phyloP scores from a whole-genome alignment of 2,797 vertebrate genomes.

The Psittacula derbiana region DNA sequence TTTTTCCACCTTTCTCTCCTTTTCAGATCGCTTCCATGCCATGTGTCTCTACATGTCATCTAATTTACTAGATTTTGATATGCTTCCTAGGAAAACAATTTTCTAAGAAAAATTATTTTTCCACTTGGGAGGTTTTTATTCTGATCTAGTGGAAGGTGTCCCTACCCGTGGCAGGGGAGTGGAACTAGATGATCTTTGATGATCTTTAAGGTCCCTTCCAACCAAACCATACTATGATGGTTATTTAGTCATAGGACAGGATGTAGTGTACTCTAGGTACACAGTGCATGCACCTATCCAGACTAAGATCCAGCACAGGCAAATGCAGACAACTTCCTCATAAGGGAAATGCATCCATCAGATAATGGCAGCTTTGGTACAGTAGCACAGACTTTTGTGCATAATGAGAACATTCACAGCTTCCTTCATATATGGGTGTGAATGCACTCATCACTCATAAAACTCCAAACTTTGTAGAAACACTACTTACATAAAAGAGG shows the following conservation, averaged over 20 bases:
- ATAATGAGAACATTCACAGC: not conserved
- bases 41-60: not conserved
- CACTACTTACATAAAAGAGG: not conserved
- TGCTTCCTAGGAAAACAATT: not conserved
- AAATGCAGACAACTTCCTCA: not conserved
- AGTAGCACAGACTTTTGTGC: not conserved
- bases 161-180: not conserved
- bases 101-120: not conserved
- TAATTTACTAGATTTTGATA: not conserved
- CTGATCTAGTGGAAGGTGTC: not conserved
- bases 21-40: not conserved
- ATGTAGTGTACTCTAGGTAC: not conserved
- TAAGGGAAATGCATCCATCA: not conserved
- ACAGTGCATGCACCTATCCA: not conserved
- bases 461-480: not conserved
- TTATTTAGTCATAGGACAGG: not conserved
- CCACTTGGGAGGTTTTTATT: not conserved
- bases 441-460: not conserved
- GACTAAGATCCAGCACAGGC: not conserved
- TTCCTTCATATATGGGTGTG: not conserved
- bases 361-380: not conserved
- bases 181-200: not conserved
- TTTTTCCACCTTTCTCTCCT: not conserved
- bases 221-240: not conserved
- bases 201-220: not conserved